Conservation (phyloP, 2,888 invertebrate species). For the Coelogynopora nodosa region DNA sequence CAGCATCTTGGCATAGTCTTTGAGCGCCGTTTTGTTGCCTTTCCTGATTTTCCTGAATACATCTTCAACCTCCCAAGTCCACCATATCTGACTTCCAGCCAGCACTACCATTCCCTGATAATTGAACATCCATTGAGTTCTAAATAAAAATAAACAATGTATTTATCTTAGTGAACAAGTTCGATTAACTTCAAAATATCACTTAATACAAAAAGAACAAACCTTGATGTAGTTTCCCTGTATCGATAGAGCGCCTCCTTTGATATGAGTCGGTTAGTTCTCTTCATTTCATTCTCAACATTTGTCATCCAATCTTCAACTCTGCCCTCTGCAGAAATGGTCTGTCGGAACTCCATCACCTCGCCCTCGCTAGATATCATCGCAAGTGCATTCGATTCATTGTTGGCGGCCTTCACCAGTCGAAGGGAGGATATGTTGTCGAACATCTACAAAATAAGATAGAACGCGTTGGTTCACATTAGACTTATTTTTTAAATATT, state of each 20-base stretch:
- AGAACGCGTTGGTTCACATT: not conserved
- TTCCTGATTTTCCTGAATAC: slow-evolving; percentile 69
- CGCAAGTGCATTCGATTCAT: slow-evolving; percentile 71
- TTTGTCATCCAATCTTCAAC: slow-evolving; percentile 89
- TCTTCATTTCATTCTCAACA: slow-evolving; percentile 77
- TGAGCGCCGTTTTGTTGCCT: slow-evolving; percentile 80
- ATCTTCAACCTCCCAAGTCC: slow-evolving; percentile 90
- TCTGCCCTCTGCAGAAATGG: slow-evolving; percentile 73
- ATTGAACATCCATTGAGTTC: slow-evolving; percentile 81
- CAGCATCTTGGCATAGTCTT: slow-evolving; percentile 75
- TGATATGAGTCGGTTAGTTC: slow-evolving; percentile 75
- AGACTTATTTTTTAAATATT: not conserved
- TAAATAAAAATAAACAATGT: slow-evolving; percentile 53
- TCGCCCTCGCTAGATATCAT: slow-evolving; percentile 84
- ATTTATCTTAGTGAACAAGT: not conserved
- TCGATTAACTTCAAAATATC: not conserved
- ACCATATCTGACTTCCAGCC: slow-evolving; percentile 85
- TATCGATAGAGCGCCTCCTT: slow-evolving; percentile 83
- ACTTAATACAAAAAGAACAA: slow-evolving; percentile 47
- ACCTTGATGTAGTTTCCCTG: slow-evolving; percentile 70
- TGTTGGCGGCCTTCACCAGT: slow-evolving; percentile 69
- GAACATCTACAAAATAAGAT: slow-evolving; percentile 70
- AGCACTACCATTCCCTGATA: slow-evolving; percentile 82
- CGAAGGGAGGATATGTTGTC: slow-evolving; percentile 78
- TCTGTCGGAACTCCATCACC: slow-evolving; percentile 74